Evolutionary conservation across 2,113 vertebrate genomes (phyloP).

Genomic region (Apaloderma vittatum): DNA sequence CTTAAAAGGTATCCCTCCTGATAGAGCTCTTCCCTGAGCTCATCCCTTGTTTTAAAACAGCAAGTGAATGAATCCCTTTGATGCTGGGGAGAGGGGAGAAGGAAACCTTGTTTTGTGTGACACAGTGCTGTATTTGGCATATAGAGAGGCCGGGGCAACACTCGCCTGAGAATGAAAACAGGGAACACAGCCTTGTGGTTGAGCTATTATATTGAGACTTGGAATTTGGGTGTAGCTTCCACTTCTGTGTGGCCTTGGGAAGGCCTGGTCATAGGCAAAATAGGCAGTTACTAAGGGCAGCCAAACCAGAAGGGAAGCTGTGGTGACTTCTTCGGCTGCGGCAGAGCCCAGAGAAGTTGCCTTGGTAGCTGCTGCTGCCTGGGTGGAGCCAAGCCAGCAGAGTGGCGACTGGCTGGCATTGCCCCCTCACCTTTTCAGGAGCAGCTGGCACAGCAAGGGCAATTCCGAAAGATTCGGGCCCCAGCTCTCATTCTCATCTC

Average conservation of each 20-base stretch:
- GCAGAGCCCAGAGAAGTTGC: neutral
- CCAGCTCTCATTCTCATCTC: neutral
- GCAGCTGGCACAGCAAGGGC: neutral
- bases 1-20: neutral
- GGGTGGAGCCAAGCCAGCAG: neutral
- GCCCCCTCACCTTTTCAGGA: neutral
- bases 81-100: neutral
- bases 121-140: neutral
- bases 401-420: neutral
- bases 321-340: neutral
- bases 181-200: neutral
- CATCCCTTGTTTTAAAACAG: neutral
- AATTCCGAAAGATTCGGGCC: neutral
- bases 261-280: neutral
- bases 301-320: slow-evolving; percentile 15
- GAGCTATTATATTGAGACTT: slow-evolving; percentile 19
- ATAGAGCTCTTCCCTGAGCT: neutral
- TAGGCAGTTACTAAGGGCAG: neutral
- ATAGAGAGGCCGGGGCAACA: neutral
- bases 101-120: neutral
- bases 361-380: neutral
- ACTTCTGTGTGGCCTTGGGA: neutral
- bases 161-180: neutral
- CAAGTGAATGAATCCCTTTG: neutral
- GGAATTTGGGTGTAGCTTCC: slow-evolving; percentile 23